Percentiles rank a stretch among this genome's conserved stretches.
These are phyloP conservation scores for Telenomus remus DNA, from an alignment of 1,140 invertebrate species.

Conservation along the genomic window DNA sequence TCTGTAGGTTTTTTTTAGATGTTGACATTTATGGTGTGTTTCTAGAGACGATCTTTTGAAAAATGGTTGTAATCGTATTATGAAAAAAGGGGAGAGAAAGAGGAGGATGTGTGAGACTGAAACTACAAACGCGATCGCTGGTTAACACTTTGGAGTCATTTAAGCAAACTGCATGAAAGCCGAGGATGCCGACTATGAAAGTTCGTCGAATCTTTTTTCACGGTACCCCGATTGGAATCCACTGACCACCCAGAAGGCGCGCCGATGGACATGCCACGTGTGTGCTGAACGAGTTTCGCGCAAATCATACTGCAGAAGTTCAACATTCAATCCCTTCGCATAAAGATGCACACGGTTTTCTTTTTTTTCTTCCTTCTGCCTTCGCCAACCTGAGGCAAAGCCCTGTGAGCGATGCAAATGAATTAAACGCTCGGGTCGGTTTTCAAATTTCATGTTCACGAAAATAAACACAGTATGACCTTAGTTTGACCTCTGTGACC, in stretches of 20 bases:
- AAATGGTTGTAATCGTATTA: background rate
- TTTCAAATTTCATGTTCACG: no score
- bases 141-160: conserved; percentile 39
- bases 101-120: background rate
- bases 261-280: conserved; percentile 59
- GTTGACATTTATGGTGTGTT: background rate
- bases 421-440: no score
- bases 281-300: conserved; percentile 59
- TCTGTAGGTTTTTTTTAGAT: no score
- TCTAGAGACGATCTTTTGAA: no score
- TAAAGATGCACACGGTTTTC: conserved; percentile 21
- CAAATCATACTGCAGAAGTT: conserved; percentile 54
- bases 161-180: conserved; percentile 23
- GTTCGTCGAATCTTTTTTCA: conserved; percentile 46
- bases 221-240: conserved; percentile 60
- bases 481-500: no score
- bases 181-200: conserved; percentile 35
- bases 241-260: conserved; percentile 62
- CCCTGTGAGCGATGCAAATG: no score
- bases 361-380: background rate
- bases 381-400: no score
- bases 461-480: no score
- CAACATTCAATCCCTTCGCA: conserved; percentile 13
- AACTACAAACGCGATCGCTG: conserved; percentile 11
- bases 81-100: background rate